phyloP scores from a whole-genome alignment of 2,113 vertebrate genomes.

The Fukomys damarensis region DNA sequence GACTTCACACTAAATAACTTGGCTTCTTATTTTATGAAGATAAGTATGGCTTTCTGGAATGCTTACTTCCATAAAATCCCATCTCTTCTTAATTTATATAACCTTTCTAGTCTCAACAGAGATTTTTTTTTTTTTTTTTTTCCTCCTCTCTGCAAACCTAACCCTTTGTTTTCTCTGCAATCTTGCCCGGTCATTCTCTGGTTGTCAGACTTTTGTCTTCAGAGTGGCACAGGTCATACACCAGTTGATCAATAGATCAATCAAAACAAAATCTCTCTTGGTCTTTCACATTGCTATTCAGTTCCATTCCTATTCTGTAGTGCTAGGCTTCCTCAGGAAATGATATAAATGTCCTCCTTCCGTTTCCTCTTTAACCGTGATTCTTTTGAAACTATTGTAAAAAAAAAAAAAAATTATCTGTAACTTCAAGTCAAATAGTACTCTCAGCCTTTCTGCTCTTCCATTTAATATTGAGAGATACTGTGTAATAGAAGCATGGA shows the following conservation, averaged over 20 bases:
- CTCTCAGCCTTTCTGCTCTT: background rate
- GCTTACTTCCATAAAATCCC: background rate
- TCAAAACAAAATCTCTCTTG: background rate
- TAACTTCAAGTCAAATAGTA: background rate
- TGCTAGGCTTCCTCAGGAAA: background rate
- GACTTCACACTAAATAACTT: background rate
- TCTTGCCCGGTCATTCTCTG: background rate
- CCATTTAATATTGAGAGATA: background rate
- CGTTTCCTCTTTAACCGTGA: background rate
- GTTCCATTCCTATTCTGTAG: background rate
- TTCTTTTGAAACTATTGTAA: background rate
- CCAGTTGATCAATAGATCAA: background rate
- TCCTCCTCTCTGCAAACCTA: background rate
- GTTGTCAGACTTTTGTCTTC: background rate
- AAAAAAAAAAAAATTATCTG: background rate
- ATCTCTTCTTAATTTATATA: background rate
- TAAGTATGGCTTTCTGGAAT: background rate
- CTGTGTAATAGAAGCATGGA: background rate
- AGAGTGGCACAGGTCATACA: background rate
- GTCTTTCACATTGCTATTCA: background rate
- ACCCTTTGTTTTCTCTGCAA: background rate
- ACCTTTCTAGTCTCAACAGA: background rate
- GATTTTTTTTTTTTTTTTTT: background rate
- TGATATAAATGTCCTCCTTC: background rate
- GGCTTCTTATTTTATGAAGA: background rate